Conservation (phyloP, 2,113 vertebrate species). For the Platichthys flesus region DNA sequence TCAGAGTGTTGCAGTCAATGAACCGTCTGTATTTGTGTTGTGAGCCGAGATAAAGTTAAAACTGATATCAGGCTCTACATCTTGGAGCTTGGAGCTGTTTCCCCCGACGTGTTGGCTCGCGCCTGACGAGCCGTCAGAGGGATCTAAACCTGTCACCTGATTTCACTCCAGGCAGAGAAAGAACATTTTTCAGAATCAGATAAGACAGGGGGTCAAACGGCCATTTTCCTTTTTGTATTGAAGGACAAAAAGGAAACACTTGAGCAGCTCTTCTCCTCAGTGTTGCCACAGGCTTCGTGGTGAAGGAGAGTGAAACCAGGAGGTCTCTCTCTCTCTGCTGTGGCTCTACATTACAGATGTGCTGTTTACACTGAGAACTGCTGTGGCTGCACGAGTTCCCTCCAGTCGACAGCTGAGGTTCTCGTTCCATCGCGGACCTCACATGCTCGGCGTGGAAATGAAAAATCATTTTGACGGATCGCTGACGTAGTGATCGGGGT, state of each 20-base stretch:
- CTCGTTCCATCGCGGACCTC: neutral
- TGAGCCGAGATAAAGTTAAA: slow-evolving; percentile 1
- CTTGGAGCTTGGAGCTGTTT: neutral
- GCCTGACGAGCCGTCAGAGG: slow-evolving; percentile 1
- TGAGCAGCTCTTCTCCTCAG: slow-evolving; percentile 1
- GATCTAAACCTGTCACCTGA: slow-evolving; percentile 2
- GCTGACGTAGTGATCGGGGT: slow-evolving; percentile 17
- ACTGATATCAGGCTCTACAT: neutral
- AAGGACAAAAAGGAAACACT: slow-evolving; percentile 11
- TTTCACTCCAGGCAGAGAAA: slow-evolving; percentile 3
- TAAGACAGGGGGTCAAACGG: slow-evolving; percentile 23
- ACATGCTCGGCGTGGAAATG: neutral
- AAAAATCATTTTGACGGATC: slow-evolving; percentile 8
- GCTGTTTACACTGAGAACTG: slow-evolving; percentile 14
- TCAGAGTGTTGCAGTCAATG: slow-evolving; percentile 14
- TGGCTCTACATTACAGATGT: neutral
- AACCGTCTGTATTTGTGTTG: neutral
- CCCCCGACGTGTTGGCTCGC: neutral
- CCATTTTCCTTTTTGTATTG: neutral
- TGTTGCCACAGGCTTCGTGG: slow-evolving; percentile 8
- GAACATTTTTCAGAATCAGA: slow-evolving; percentile 6
- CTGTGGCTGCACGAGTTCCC: neutral
- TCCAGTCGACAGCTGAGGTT: neutral
- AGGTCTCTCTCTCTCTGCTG: neutral
- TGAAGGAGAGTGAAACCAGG: slow-evolving; percentile 11